Conservation (phyloP, 2,797 vertebrate genomes). For the Ptychobarbus kaznakovi region DNA sequence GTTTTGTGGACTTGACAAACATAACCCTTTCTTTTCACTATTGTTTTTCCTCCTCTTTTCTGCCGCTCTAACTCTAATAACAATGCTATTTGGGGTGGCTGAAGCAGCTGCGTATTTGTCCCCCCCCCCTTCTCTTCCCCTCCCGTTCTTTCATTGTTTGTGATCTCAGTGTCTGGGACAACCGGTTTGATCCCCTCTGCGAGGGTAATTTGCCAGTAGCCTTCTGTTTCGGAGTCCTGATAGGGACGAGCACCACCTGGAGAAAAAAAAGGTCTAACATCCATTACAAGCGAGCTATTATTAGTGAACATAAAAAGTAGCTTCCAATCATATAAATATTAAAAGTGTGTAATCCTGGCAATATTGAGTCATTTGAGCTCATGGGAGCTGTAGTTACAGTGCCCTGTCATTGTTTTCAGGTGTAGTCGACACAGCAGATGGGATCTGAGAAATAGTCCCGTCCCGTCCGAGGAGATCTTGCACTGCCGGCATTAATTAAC, state of each 20-base stretch:
- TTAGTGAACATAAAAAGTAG: background rate
- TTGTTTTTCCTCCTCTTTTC: slow-evolving; percentile 53
- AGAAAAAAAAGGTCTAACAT: slow-evolving; percentile 13
- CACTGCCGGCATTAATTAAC: slow-evolving; percentile 61
- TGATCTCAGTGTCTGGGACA: slow-evolving; percentile 43
- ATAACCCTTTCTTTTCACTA: slow-evolving; percentile 43
- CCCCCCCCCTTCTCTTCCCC: background rate
- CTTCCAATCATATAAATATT: slow-evolving; percentile 15
- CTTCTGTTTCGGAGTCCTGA: background rate
- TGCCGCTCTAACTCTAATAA: slow-evolving; percentile 44
- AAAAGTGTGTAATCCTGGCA: slow-evolving; percentile 24
- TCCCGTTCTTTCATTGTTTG: slow-evolving; percentile 23
- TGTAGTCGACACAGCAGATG: slow-evolving; percentile 72
- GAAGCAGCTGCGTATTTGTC: slow-evolving; percentile 53
- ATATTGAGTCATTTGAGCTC: slow-evolving; percentile 36
- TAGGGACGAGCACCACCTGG: slow-evolving; percentile 29
- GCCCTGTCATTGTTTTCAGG: slow-evolving; percentile 66
- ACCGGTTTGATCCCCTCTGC: slow-evolving; percentile 47
- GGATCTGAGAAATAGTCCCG: slow-evolving; percentile 70
- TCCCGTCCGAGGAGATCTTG: slow-evolving; percentile 30
- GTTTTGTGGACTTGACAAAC: slow-evolving; percentile 39
- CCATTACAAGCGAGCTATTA: background rate
- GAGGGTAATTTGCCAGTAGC: slow-evolving; percentile 44
- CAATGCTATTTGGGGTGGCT: slow-evolving; percentile 55
- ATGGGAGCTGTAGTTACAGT: slow-evolving; percentile 52